These are phyloP conservation scores for Hapalemur alaotrensis DNA, from an alignment of 2,797 vertebrate species.

Conservation along the genomic window DNA sequence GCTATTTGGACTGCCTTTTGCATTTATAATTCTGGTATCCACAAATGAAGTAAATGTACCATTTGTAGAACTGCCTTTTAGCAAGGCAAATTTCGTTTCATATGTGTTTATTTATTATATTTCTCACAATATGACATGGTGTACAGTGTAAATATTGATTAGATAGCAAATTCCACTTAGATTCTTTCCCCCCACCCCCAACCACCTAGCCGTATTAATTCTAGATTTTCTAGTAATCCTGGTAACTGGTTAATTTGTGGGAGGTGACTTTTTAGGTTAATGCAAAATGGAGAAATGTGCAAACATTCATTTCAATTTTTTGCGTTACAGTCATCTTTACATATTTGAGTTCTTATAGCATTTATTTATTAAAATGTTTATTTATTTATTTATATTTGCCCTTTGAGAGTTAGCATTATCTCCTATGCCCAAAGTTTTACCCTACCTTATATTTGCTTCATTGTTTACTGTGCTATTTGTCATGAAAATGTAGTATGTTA, in stretches of 20 bases:
- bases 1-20: background rate
- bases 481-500: background rate
- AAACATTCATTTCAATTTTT: background rate
- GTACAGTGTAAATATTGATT: background rate
- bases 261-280: background rate
- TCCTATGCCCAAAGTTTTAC: background rate
- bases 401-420: background rate
- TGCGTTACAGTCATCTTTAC: background rate
- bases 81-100: background rate
- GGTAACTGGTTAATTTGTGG: background rate
- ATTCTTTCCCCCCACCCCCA: background rate
- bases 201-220: background rate
- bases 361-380: background rate
- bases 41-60: background rate
- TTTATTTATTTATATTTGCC: background rate
- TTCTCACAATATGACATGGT: background rate
- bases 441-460: background rate
- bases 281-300: background rate
- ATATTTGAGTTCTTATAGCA: background rate
- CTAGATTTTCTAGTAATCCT: background rate
- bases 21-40: background rate
- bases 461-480: background rate
- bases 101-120: background rate
- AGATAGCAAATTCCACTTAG: background rate
- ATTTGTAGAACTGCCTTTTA: background rate